These are phyloP conservation scores for Saturnia pavonia DNA, from an alignment of 2,888 invertebrate species.

Conservation along the genomic window DNA sequence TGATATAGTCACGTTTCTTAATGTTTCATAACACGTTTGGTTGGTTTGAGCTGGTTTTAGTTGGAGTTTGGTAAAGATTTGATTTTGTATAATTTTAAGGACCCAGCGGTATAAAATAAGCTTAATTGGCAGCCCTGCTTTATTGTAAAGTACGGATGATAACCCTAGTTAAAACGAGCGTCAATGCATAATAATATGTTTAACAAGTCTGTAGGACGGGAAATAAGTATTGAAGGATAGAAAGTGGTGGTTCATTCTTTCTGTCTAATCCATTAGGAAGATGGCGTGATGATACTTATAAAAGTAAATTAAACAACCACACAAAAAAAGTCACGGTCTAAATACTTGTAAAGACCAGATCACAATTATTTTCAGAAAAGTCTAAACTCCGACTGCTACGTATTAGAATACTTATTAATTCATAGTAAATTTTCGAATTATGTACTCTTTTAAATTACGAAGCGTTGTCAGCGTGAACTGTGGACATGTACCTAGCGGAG, in stretches of 20 bases:
- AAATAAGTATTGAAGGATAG: no score
- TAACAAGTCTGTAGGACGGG: not conserved
- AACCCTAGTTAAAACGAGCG: not conserved
- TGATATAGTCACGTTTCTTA: no score
- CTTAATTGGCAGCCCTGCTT: no score
- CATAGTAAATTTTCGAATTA: not conserved
- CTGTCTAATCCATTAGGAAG: not conserved
- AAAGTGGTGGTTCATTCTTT: not conserved
- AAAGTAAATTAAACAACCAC: not conserved
- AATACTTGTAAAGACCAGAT: not conserved
- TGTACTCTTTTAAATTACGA: not conserved
- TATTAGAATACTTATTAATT: not conserved
- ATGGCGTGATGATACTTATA: not conserved
- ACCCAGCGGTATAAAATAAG: no score
- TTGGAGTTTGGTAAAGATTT: no score
- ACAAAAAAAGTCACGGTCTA: not conserved
- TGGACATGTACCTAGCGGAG: conserved; percentile 8
- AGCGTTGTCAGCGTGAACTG: conserved; percentile 9
- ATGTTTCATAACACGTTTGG: no score
- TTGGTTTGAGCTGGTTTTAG: no score
- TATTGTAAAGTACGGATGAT: not conserved
- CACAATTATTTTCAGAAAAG: not conserved
- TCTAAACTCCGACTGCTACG: not conserved
- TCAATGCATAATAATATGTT: not conserved
- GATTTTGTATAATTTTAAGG: no score